Base-by-base conservation (phyloP, 2,888 invertebrate species). In the Galeopsomyia nigrocyanea region DNA sequence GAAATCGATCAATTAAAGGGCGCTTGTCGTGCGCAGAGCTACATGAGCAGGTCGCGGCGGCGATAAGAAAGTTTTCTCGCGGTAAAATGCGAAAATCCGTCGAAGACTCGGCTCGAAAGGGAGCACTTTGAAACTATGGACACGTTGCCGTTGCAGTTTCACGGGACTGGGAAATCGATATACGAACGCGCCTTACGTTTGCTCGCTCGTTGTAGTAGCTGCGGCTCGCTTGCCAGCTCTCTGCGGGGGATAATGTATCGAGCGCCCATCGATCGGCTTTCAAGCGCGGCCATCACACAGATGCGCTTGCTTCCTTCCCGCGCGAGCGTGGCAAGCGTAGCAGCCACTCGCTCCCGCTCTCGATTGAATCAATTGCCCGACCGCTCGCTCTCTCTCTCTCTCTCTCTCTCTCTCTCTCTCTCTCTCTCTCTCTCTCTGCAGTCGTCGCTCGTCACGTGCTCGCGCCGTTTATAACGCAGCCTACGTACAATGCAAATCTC, bases 301-400 rank as follows among this genome's bases (percentile, higher is more conserved):
- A 47, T 53, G 49, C 17, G 63, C 63, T 22, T 49, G 60, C 57
- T 66, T 63, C 60, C 58, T 57, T 39, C 63, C 65, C 62, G 39
- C 51, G 16, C 65, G 39, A 21, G 9, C 22, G 63, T n/a, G 57
- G 39, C 39, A 10, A 5, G 26, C 2, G 26, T n/a, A n/a, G 26
- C 26, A 26, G 5, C 26, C 26, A 26, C 26, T 9, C 55, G 62
- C 62, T 6, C 58, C 39, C 57, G 63, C 53, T 55, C 60, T 61
- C 73, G 71, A 75, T 76, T 67, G 73, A 73, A 68, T 69, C 74
- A 76, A 76, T 75, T 73, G 63, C 69, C 69, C 76, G 66, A 58
- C 63, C n/a, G 63, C 64, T 64, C 60, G 58, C 64, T 68, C 50
- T 17, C 60, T 26, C 26, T 26, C 26, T 26, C 26, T 26, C 26